Conservation (phyloP, 2,888 invertebrate genomes). For the Gandaritis pyraliata region DNA sequence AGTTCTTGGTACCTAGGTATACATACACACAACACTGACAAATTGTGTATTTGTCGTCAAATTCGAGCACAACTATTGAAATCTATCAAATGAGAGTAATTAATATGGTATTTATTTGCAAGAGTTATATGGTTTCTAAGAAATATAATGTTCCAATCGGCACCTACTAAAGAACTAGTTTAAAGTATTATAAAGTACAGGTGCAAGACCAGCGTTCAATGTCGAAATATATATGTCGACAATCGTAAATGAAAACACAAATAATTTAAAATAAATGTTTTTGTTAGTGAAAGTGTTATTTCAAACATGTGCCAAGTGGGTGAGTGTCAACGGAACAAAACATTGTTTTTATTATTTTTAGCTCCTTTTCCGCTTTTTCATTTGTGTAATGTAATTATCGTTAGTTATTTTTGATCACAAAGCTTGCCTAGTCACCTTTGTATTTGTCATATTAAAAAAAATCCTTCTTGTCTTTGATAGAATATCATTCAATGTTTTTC, state of each 20-base stretch:
- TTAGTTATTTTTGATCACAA: constrained; percentile 19
- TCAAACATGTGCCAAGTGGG: constrained; percentile 72
- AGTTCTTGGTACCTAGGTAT: too few relatives aligned
- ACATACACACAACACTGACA: too few relatives aligned
- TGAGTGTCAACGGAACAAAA: constrained; percentile 71
- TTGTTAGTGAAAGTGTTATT: constrained; percentile 52
- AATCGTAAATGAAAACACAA: constrained; percentile 40
- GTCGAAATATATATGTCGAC: constrained; percentile 40
- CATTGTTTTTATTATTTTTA: constrained; percentile 51
- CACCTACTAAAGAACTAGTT: neutral
- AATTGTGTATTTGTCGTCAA: too few relatives aligned
- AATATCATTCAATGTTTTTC: too few relatives aligned
- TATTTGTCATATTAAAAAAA: neutral
- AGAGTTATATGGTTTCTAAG: constrained; percentile 7
- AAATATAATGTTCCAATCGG: constrained; percentile 2
- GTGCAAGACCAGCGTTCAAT: constrained; percentile 28
- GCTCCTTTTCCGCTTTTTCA: constrained; percentile 34
- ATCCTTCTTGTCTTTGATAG: too few relatives aligned
- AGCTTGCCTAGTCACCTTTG: neutral
- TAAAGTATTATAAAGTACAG: constrained; percentile 10
- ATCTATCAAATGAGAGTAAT: constrained; percentile 30
- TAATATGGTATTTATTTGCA: constrained; percentile 25
- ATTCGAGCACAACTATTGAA: constrained; percentile 8
- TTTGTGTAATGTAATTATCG: constrained; percentile 24
- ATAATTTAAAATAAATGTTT: constrained; percentile 50